Base-by-base conservation (phyloP, 2,797 vertebrate species). In the Enteromius viviparus region DNA sequence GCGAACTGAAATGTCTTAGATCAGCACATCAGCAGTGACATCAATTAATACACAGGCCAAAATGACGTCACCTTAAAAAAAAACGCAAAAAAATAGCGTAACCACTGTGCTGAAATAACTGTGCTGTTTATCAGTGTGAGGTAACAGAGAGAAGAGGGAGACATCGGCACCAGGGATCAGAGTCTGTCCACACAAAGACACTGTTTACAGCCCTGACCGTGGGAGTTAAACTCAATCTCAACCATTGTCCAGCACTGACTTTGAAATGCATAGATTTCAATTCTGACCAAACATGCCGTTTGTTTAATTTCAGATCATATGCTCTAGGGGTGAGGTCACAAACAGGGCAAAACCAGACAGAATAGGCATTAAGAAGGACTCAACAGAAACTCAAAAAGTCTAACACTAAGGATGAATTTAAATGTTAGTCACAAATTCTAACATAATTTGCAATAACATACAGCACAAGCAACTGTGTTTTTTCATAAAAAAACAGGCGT, bases 161-260 rank as follows among this genome's bases (percentile, higher is more conserved):
- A 94, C 77, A 89, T 90, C 90, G 76, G 93, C 92, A 92, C 94
- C 94, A 92, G 91, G 91, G 87, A 74, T 42, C 87, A 78, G 85
- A 88, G 87, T 47, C 76, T 78, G 86, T 87, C 87, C 88, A 90
- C 88, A 93, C 93, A 93, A 91, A 92, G 90, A 90, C 81, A 76
- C 86, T 89, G 85, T 92, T 93, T 91, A 87, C 74, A 71, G 71
- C 55, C 40, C 88, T 40, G 76, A 80, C 88, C 83, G 90, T 87
- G 84, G 88, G 91, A 92, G 92, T 88, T 80, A 87, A 84, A 69
- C 89, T 92, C 85, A 81, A 74, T 87, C 87, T 83, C 80, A 81
- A 82, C 87, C 91, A 76, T 85, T 84, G 87, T 89, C 78, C 58
- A 87, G 81, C 81, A 19, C 83, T 83, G 80, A 88, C 88, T 92